Conservation (phyloP, 2,797 vertebrate species). For the Chaetophractus vellerosus region DNA sequence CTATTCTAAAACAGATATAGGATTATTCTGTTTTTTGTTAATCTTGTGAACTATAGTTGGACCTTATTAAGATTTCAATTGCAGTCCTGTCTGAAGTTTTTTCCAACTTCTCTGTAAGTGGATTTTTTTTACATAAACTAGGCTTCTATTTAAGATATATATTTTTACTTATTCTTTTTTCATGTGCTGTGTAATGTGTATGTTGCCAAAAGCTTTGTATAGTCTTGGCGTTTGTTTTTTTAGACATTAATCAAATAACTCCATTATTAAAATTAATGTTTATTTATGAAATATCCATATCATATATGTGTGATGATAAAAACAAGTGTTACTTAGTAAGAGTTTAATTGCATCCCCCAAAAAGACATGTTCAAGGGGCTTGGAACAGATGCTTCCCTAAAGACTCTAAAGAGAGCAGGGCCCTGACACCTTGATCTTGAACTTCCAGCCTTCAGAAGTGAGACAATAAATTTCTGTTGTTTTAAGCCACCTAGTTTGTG, state of each 20-base stretch:
- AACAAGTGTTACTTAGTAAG: neutral
- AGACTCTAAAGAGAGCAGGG: no score
- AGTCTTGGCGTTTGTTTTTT: neutral
- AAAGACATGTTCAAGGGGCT: no score
- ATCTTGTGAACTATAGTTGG: neutral
- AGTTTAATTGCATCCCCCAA: no score
- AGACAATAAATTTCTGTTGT: no score
- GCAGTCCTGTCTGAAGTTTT: neutral
- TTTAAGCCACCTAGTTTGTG: no score
- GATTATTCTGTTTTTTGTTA: neutral
- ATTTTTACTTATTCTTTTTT: neutral
- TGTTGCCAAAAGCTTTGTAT: neutral
- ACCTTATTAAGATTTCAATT: slow-evolving; percentile 17
- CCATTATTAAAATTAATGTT: neutral
- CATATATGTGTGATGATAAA: neutral
- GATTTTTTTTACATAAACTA: slow-evolving; percentile 27
- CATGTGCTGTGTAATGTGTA: neutral
- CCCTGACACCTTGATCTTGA: no score
- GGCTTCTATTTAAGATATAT: neutral
- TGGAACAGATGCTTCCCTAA: no score
- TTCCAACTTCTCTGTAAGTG: slow-evolving; percentile 16
- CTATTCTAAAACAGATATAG: neutral
- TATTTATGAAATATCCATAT: slow-evolving; percentile 4
- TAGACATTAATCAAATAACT: neutral
- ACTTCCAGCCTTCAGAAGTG: no score